Percentiles rank a stretch among this genome's conserved stretches.
Conservation (phyloP, 2,888 invertebrate genomes). For the Rhaphigaster nebulosa region DNA sequence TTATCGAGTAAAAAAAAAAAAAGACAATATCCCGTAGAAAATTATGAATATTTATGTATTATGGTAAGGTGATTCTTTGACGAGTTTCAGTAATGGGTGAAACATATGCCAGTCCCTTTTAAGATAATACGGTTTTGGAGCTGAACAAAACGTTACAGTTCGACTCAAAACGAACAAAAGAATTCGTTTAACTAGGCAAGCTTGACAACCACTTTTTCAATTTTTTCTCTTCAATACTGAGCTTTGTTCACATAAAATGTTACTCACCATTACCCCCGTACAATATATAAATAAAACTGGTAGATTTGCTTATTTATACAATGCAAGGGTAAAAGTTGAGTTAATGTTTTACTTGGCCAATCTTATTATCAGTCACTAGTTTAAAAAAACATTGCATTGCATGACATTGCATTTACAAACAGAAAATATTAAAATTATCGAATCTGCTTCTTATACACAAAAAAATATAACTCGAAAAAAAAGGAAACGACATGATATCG, state of each 20-base stretch:
- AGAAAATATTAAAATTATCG: too few relatives aligned
- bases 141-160: constrained; percentile 28
- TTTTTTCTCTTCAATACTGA: not conserved
- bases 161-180: constrained; percentile 12
- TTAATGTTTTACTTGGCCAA: too few relatives aligned
- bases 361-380: too few relatives aligned
- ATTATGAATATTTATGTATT: constrained; percentile 41
- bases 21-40: not conserved
- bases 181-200: constrained; percentile 15
- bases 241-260: not conserved
- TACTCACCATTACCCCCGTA: not conserved
- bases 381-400: too few relatives aligned
- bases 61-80: not conserved
- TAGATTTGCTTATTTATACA: too few relatives aligned
- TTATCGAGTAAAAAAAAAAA: not conserved
- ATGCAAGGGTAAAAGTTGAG: too few relatives aligned
- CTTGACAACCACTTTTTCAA: not conserved
- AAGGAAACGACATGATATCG: too few relatives aligned
- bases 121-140: not conserved
- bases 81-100: constrained; percentile 19
- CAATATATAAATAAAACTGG: too few relatives aligned
- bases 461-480: too few relatives aligned
- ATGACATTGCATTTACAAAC: too few relatives aligned
- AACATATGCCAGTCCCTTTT: not conserved
- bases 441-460: too few relatives aligned